These are phyloP conservation scores for Danio jaintianensis DNA, from an alignment of 2,797 vertebrate species.

Conservation along the genomic window DNA sequence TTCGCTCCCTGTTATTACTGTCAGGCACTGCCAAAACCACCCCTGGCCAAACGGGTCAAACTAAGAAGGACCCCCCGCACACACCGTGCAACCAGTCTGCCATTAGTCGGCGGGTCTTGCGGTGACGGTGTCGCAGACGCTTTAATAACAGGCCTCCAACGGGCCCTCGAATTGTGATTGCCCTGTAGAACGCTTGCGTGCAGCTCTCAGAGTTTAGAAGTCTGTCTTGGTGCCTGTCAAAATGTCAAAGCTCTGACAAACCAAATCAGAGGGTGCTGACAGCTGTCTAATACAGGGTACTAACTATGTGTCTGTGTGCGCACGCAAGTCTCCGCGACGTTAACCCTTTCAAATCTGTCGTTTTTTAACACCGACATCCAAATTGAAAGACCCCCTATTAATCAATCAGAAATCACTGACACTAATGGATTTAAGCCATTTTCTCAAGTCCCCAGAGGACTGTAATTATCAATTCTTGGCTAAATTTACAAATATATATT, in stretches of 20 bases:
- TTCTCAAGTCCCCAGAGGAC: background rate
- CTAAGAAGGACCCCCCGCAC: slow-evolving; percentile 43
- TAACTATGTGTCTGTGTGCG: slow-evolving; percentile 41
- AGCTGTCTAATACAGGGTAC: slow-evolving; percentile 44
- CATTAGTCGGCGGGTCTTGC: slow-evolving; percentile 42
- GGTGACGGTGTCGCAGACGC: slow-evolving; percentile 46
- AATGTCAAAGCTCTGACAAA: slow-evolving; percentile 53
- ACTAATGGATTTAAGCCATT: slow-evolving; percentile 18
- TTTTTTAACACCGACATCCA: slow-evolving; percentile 27
- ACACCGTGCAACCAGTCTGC: slow-evolving; percentile 32
- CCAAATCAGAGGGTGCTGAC: slow-evolving; percentile 56
- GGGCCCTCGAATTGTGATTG: slow-evolving; percentile 39
- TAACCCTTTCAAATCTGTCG: slow-evolving; percentile 35
- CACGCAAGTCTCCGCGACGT: slow-evolving; percentile 14
- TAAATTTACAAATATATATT: slow-evolving; percentile 24
- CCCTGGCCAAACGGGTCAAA: slow-evolving; percentile 35
- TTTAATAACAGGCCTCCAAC: slow-evolving; percentile 58
- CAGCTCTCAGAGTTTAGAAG: slow-evolving; percentile 56
- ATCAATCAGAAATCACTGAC: slow-evolving; percentile 20
- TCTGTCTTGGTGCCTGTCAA: slow-evolving; percentile 58
- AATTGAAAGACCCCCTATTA: slow-evolving; percentile 35
- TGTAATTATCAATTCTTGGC: slow-evolving; percentile 9
- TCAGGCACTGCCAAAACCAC: slow-evolving; percentile 32
- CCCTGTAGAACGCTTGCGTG: slow-evolving; percentile 27
- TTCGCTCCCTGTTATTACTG: slow-evolving; percentile 44